phyloP scores from a whole-genome alignment of 2,797 vertebrate species.

The Varecia variegata region DNA sequence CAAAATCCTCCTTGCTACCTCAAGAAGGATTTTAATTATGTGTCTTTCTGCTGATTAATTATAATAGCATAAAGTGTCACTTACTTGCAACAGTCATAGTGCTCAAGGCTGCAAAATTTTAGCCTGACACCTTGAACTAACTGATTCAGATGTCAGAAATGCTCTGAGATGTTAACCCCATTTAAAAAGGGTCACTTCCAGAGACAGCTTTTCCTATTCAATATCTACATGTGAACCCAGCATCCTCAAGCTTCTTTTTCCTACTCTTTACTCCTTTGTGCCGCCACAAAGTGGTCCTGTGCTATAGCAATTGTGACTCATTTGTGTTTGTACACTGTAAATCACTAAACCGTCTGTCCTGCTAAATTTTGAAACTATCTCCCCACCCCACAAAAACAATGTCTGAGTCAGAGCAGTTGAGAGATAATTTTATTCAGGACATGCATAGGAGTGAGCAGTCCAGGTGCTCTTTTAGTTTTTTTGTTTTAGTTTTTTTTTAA shows the following conservation, averaged over 20 bases:
- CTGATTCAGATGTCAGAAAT: not conserved
- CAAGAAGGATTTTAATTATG: not conserved
- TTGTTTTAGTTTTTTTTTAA: not conserved
- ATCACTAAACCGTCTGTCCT: constrained; percentile 65
- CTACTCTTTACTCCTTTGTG: not conserved
- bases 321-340: constrained; percentile 69
- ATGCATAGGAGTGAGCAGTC: constrained; percentile 37
- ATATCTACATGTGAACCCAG: fast-evolving
- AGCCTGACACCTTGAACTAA: not conserved
- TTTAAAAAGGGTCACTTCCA: constrained; percentile 22
- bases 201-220: constrained; percentile 49
- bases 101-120: not conserved
- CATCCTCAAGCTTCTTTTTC: fast-evolving
- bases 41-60: not conserved
- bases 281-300: constrained; percentile 48
- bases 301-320: constrained; percentile 74
- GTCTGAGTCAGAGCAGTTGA: constrained; percentile 71
- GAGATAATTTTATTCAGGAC: constrained; percentile 58
- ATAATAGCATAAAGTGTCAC: not conserved
- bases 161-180: not conserved
- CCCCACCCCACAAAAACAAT: constrained; percentile 19
- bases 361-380: constrained; percentile 69
- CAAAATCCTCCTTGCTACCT: not conserved
- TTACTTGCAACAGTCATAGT: not conserved
- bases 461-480: not conserved